Conservation (phyloP, 2,113 vertebrate species). For the Meriones unguiculatus region DNA sequence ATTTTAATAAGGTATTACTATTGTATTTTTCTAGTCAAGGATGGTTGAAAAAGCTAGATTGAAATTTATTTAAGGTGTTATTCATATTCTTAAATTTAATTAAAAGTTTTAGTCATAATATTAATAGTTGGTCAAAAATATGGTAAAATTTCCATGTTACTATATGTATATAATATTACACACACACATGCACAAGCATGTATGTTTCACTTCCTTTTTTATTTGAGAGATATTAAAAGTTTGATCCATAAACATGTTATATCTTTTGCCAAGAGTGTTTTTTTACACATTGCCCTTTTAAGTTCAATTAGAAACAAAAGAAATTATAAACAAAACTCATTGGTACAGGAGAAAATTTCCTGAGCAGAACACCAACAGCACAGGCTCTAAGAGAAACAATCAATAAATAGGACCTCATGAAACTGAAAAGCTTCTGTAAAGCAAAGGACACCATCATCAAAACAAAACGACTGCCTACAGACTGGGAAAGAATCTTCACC, state of each 20-base stretch:
- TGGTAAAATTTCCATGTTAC: background rate
- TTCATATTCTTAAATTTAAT: background rate
- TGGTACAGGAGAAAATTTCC: no score
- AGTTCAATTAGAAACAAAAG: background rate
- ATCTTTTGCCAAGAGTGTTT: background rate
- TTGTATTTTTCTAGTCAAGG: slow-evolving; percentile 18
- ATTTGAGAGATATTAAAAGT: background rate
- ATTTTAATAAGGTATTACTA: background rate
- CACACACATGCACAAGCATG: background rate
- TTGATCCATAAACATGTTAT: background rate
- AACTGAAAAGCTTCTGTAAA: no score
- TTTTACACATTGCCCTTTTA: background rate
- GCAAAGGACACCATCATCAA: no score
- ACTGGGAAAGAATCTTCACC: no score
- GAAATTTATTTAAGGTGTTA: background rate
- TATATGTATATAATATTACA: background rate
- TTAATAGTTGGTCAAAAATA: background rate
- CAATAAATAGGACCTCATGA: no score
- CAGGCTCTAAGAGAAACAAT: no score
- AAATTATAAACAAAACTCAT: no score
- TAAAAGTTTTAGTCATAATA: background rate
- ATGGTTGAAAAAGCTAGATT: background rate
- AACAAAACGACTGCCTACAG: no score
- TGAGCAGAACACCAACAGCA: no score
- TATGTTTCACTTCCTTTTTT: background rate